These are phyloP conservation scores for Harpalus rubripes DNA, from an alignment of 2,888 invertebrate species.

Conservation along the genomic window DNA sequence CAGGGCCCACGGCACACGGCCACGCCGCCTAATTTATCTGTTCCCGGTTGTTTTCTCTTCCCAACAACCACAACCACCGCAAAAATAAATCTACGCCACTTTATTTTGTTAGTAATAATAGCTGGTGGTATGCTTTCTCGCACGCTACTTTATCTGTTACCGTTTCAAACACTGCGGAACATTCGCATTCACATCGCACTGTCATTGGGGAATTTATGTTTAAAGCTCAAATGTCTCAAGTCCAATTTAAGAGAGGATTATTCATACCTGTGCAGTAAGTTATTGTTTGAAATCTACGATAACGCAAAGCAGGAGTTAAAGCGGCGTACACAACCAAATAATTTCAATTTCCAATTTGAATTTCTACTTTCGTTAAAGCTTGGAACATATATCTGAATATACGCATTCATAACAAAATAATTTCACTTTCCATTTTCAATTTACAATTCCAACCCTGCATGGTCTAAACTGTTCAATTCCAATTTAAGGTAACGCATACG, in stretches of 20 bases:
- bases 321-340: too few relatives aligned
- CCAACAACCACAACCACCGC: background rate
- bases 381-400: too few relatives aligned
- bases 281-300: conserved; percentile 37
- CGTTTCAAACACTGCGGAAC: conserved; percentile 9
- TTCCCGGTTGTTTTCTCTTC: conserved; percentile 9
- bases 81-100: conserved; percentile 11
- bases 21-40: conserved; percentile 13
- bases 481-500: too few relatives aligned
- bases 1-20: background rate
- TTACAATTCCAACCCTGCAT: too few relatives aligned
- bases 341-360: too few relatives aligned
- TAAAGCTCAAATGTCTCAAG: conserved; percentile 14
- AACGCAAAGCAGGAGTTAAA: conserved; percentile 14
- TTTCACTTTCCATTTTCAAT: too few relatives aligned
- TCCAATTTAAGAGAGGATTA: conserved; percentile 19
- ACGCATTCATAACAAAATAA: too few relatives aligned
- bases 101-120: conserved; percentile 33
- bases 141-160: conserved; percentile 10
- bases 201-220: conserved; percentile 8
- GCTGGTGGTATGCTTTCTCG: background rate
- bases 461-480: too few relatives aligned
- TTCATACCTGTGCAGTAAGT: conserved; percentile 28
- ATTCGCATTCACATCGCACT: background rate
- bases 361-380: too few relatives aligned